Evolutionary conservation across 2,113 vertebrate genomes (phyloP), one percentile per base, ranked within the genome.

Genomic region (Neodontobutis hainanensis): DNA sequence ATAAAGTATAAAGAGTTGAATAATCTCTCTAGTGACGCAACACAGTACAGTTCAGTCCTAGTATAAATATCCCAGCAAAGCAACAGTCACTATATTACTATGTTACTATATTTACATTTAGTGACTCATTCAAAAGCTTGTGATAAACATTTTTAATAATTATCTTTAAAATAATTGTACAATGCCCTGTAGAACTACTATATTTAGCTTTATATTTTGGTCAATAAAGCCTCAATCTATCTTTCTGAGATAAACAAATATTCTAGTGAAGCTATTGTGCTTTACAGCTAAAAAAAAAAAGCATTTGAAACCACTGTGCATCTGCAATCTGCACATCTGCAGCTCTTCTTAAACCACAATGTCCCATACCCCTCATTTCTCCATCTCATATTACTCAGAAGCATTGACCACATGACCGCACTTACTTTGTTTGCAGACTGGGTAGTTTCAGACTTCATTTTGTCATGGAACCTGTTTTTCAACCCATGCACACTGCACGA

Each of bases 261-360:
- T 55, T 11, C 2, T 56, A 9, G 5, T 36, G 7, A 56, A 3
- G 3, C 3, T 12, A 36, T 9, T 56, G 8, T 38, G 19, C 34
- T 38, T 56, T 15, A 1, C 35, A 42, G 8, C 1, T 16, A 40
- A 15, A 56, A 38, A 38, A 36, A 15, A 43, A 11, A 8, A 43
- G 10, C 6, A 43, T 43, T 43, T 43, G 10, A 67, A 64, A 6
- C 73, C 58, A 8, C 52, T 50, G 11, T 56, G 78, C 78, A 75
- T 75, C 57, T 84, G 81, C 79, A 79, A 0, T 3, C 5, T 80
- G 75, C 78, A 49, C 46, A 64, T 70, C 68, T 45, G 40, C 2
- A 1, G 51, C n/a, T 3, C 1, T 15, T 42, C 14, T 68, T 34
- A 38, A 14, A 68, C 4, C 68, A 64, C n/a, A 66, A 34, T 12